Conservation (phyloP, 2,888 invertebrate species). For the Deilephila elpenor region DNA sequence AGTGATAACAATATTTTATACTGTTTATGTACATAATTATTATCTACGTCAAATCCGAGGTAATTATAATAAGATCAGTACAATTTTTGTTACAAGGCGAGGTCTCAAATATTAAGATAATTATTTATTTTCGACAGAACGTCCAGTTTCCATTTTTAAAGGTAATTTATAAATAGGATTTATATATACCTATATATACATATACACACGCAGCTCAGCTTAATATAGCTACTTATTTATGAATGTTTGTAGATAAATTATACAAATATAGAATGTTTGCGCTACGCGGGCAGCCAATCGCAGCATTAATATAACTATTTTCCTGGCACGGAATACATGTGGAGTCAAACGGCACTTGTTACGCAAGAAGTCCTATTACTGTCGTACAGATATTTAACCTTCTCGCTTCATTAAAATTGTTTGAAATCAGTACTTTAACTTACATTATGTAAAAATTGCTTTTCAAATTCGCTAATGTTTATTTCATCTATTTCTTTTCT, state of each 20-base stretch:
- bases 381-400: slow-evolving; percentile 56
- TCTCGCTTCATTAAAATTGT: slow-evolving; percentile 58
- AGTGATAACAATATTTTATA: slow-evolving; percentile 4
- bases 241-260: slow-evolving; percentile 55
- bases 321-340: slow-evolving; percentile 63
- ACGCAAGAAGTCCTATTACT: slow-evolving; percentile 51
- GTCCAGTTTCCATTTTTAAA: slow-evolving; percentile 82
- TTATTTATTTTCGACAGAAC: slow-evolving; percentile 81
- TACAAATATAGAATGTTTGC: slow-evolving; percentile 61
- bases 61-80: neutral
- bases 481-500: slow-evolving; percentile 72
- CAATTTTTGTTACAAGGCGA: slow-evolving; percentile 27
- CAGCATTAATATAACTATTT: slow-evolving; percentile 66
- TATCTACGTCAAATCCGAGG: neutral
- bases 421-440: slow-evolving; percentile 50
- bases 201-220: slow-evolving; percentile 65
- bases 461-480: slow-evolving; percentile 70
- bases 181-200: slow-evolving; percentile 66
- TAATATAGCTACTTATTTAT: slow-evolving; percentile 66
- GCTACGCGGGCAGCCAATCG: slow-evolving; percentile 67
- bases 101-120: slow-evolving; percentile 45
- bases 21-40: neutral
- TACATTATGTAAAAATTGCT: slow-evolving; percentile 50
- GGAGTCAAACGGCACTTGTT: slow-evolving; percentile 57
- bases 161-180: slow-evolving; percentile 75